Evolutionary conservation across 2,113 vertebrate species (phyloP).

Genomic region (Aepyceros melampus): DNA sequence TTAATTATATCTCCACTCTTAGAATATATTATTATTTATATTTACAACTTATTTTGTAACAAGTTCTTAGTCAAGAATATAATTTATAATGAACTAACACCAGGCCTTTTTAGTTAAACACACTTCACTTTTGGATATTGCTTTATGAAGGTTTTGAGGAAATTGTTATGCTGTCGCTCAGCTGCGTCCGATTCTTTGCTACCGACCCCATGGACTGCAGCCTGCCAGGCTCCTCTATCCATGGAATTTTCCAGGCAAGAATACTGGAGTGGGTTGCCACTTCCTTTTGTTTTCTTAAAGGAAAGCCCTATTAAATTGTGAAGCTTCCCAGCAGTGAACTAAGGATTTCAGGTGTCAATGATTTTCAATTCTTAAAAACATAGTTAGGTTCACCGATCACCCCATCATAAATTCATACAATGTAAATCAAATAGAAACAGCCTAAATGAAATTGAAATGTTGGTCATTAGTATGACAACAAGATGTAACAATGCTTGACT

Average conservation of each 20-base stretch:
- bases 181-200: not conserved
- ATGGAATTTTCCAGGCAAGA: not conserved
- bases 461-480: not conserved
- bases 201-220: not conserved
- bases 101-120: not conserved
- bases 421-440: not conserved
- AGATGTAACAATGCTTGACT: not conserved
- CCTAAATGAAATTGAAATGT: not conserved
- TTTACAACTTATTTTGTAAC: not conserved
- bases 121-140: not conserved
- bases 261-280: not conserved
- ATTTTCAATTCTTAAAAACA: constrained; percentile 27
- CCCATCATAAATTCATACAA: not conserved
- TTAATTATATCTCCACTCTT: not conserved
- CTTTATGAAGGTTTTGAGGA: not conserved
- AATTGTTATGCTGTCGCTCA: not conserved
- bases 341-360: not conserved
- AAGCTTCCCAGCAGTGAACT: not conserved
- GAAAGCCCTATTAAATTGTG: not conserved
- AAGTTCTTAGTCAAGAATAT: constrained; percentile 17
- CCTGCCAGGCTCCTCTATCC: not conserved
- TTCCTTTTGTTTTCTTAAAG: not conserved
- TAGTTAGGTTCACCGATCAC: not conserved
- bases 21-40: not conserved
- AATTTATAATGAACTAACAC: not conserved